Conservation (phyloP, 23 tunicate species). For the Styela clava region DNA sequence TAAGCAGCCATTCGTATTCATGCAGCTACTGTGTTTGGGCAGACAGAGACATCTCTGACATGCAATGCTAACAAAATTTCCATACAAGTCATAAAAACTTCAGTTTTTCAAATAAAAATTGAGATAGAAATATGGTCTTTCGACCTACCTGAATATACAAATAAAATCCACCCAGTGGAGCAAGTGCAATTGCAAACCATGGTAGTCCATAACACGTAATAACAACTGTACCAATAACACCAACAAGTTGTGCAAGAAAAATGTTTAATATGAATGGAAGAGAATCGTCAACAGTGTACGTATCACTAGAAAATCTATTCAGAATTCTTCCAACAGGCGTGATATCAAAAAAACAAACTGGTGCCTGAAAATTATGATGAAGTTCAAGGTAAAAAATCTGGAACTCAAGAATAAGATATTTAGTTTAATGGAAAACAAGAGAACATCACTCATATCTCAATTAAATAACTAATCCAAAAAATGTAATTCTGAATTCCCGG, state of each 20-base stretch:
- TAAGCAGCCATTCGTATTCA: no score
- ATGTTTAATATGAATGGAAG: conserved; percentile 95
- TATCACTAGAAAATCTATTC: conserved; percentile 86
- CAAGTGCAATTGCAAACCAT: conserved; percentile 57
- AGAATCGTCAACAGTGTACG: conserved; percentile 85
- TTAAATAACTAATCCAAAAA: not conserved
- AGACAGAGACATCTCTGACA: no score
- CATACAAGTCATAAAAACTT: no score
- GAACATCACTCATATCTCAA: not conserved
- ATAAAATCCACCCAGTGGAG: conserved; percentile 68
- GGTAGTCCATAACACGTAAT: conserved; percentile 89
- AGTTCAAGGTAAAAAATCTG: not conserved
- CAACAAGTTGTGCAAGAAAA: conserved; percentile 71
- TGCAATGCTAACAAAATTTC: no score
- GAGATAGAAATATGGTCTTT: no score
- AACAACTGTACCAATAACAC: conserved; percentile 66
- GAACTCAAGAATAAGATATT: not conserved
- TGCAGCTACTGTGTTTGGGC: no score
- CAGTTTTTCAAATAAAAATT: no score
- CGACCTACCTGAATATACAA: conserved; percentile 90
- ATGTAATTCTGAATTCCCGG: no score
- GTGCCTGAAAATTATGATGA: conserved; percentile 57
- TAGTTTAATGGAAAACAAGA: not conserved
- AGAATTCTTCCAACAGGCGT: conserved; percentile 88
- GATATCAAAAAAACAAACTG: conserved; percentile 67